These are phyloP conservation scores for Scolopax rusticola DNA, from an alignment of 2,797 vertebrate genomes.

Conservation along the genomic window DNA sequence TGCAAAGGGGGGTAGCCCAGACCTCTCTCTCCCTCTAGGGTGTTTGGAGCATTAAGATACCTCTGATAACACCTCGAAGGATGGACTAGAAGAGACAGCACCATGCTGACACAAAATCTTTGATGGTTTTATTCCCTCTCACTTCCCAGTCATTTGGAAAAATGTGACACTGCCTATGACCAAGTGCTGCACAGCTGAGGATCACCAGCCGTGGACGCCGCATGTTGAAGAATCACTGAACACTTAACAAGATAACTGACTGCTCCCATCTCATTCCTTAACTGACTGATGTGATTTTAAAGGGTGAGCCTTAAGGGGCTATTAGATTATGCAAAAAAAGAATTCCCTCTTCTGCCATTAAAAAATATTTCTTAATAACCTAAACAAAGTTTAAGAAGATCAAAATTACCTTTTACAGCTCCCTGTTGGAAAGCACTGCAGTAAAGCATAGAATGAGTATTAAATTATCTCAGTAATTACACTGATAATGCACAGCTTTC, in stretches of 20 bases:
- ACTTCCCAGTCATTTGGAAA: background rate
- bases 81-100: background rate
- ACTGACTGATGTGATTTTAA: conserved; percentile 21
- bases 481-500: conserved; percentile 14
- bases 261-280: background rate
- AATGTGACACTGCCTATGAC: background rate
- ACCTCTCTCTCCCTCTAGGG: background rate
- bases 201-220: rapidly evolving
- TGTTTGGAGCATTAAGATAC: background rate
- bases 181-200: background rate
- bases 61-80: background rate
- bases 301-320: conserved; percentile 16
- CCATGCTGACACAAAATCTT: background rate
- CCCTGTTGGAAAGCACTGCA: conserved; percentile 31
- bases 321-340: conserved; percentile 20
- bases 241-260: background rate
- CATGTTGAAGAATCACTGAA: background rate
- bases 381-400: conserved; percentile 62
- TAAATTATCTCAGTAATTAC: conserved; percentile 46
- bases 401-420: conserved; percentile 56
- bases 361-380: conserved; percentile 51
- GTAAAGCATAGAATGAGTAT: conserved; percentile 4
- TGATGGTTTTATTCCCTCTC: background rate
- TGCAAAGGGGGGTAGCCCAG: background rate
- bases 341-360: conserved; percentile 34